Percentiles rank a stretch among this genome's conserved stretches.
phyloP scores from a whole-genome alignment of 2,113 vertebrate genomes.

The Antechinus flavipes region DNA sequence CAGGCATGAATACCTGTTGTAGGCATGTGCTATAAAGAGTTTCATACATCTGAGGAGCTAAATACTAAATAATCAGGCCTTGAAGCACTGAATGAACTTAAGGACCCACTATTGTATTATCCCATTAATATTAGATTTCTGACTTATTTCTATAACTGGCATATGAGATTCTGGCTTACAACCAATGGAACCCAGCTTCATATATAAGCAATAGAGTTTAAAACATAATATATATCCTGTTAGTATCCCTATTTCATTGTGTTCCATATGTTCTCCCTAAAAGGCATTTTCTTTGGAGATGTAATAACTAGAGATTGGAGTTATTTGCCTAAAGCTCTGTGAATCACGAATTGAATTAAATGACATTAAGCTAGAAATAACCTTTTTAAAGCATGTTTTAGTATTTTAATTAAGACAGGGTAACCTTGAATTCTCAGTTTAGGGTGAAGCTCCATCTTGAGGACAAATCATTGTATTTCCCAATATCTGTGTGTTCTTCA shows the following conservation, averaged over 20 bases:
- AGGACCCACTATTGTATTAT: neutral
- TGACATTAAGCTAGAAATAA: conserved; percentile 80
- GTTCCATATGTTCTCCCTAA: neutral
- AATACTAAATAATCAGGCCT: neutral
- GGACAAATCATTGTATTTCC: conserved; percentile 23
- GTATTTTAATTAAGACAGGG: conserved; percentile 80
- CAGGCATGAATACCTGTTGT: neutral
- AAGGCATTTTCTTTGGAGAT: conserved; percentile 46
- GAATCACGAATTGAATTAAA: conserved; percentile 78
- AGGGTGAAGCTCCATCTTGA: conserved; percentile 53
- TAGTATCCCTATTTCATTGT: rapidly evolving
- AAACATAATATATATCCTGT: neutral
- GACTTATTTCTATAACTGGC: conserved; percentile 17
- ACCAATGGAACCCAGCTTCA: neutral
- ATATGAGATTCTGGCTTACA: conserved; percentile 3
- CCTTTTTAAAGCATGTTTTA: conserved; percentile 75
- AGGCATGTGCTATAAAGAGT: neutral
- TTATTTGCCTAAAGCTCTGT: conserved; percentile 70
- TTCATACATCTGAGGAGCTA: neutral
- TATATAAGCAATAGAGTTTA: neutral
- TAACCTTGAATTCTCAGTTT: conserved; percentile 76
- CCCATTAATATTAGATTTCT: conserved; percentile 22
- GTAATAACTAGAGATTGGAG: conserved; percentile 61
- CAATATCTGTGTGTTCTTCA: neutral
- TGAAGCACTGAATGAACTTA: neutral